These are phyloP conservation scores for Malacoraja senta DNA, from an alignment of 2,797 vertebrate genomes.

Conservation along the genomic window DNA sequence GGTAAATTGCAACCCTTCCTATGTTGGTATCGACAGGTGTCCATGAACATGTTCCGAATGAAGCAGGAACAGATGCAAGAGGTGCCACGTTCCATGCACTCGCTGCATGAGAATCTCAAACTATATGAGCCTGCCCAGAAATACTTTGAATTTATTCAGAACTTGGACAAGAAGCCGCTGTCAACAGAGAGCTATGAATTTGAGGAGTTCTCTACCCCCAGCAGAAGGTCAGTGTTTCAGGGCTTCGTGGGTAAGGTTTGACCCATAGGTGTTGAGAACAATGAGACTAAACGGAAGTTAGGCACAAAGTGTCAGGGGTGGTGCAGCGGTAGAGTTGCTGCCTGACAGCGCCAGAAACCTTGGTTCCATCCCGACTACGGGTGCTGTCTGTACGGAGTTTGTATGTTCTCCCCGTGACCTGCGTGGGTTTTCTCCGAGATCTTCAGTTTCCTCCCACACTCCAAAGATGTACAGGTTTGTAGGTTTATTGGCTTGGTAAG, in stretches of 20 bases:
- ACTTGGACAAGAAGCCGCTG: constrained; percentile 50
- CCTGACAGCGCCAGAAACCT: too few species aligned
- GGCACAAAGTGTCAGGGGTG: not conserved
- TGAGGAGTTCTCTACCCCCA: constrained; percentile 59
- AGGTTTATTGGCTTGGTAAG: too few species aligned
- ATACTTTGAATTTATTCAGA: constrained; percentile 70
- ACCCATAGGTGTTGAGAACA: not conserved
- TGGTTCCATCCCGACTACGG: too few species aligned
- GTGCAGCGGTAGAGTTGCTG: too few species aligned
- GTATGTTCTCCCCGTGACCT: too few species aligned
- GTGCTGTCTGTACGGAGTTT: too few species aligned
- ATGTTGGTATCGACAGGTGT: constrained; percentile 58
- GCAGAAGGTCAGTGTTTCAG: constrained; percentile 52
- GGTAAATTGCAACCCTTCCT: not conserved
- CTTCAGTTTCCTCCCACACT: too few species aligned
- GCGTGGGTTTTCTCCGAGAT: too few species aligned
- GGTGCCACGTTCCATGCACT: constrained; percentile 65
- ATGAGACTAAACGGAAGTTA: not conserved
- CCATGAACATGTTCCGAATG: constrained; percentile 77
- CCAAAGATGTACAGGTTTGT: too few species aligned
- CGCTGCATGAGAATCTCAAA: constrained; percentile 66
- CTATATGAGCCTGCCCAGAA: constrained; percentile 71
- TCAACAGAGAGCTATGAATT: constrained; percentile 61
- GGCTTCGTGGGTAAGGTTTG: not conserved
- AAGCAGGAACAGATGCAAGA: constrained; percentile 67